These are phyloP conservation scores for Grantiella picta DNA, from an alignment of 2,113 vertebrate genomes.

Conservation along the genomic window DNA sequence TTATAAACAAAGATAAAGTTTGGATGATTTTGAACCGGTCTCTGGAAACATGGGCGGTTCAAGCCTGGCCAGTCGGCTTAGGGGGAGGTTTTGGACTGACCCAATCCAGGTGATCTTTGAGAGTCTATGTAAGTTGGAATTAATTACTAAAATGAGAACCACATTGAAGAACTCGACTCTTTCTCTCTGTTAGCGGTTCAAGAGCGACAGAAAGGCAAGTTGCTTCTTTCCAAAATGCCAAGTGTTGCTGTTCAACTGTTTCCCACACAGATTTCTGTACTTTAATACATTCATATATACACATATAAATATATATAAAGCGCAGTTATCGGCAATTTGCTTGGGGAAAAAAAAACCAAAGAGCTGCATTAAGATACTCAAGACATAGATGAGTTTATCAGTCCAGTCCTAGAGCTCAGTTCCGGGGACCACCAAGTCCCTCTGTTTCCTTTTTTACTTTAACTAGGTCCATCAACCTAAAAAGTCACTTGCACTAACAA, in stretches of 20 bases:
- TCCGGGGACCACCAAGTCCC: not conserved
- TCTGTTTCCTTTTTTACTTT: not conserved
- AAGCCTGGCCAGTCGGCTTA: no score
- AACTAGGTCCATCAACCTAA: not conserved
- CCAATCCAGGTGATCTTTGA: no score
- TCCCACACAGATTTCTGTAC: not conserved
- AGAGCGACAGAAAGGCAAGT: no score
- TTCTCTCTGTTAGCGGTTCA: no score
- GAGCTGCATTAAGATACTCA: not conserved
- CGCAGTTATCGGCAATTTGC: not conserved
- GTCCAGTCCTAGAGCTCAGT: not conserved
- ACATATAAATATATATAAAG: not conserved
- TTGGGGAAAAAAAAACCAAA: not conserved
- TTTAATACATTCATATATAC: not conserved
- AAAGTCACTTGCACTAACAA: not conserved
- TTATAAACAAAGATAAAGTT: no score
- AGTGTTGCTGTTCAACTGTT: not conserved
- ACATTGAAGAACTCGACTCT: no score
- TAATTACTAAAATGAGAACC: no score
- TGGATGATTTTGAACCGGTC: no score
- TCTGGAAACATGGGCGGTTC: no score
- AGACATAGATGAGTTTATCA: not conserved
- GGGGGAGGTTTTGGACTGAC: no score
- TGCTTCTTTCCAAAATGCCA: not conserved
- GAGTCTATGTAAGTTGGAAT: no score